Evolutionary conservation across 2,888 invertebrate species (phyloP), one percentile per base, ranked within the genome.

Genomic region (Chymomyza amoena): DNA sequence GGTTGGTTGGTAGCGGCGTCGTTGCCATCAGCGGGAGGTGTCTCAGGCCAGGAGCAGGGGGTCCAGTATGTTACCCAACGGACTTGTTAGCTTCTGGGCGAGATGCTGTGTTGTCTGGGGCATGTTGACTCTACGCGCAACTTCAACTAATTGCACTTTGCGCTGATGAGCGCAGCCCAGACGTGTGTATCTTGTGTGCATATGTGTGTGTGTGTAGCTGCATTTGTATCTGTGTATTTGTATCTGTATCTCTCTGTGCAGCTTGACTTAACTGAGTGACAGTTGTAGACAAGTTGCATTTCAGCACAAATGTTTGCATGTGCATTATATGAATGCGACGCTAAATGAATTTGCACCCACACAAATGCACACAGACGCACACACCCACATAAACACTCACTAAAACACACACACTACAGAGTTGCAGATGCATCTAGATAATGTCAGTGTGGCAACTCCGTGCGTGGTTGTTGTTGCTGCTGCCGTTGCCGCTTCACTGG

Each of bases 141-240:
- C 87, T 87, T 87, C 79, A 86, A 82, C 89, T 87, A 87, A 87
- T 89, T 89, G 89, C 89, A 86, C 89, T 89, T 82, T 82, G 78
- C 78, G 79, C 78, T 86, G 81, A 78, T 83, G 80, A 81, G 80
- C 18, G 39, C 45, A 59, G 62, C 61, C 68, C 80, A 80, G 78
- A 84, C 84, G 20, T 64, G 68, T 32, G n/a, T 63, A 57, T 45
- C 39, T 45, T 61, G 20, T n/a, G n/a, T 66, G 63, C 28, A 57
- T 51, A 45, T 45, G 39, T 45, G 13, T 13, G 13, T 2, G 2
- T 45, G 39, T 45, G 7, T 32, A 6, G 6, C n/a, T n/a, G 62
- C 69, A 61, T 65, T 67, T 39, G 39, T 39, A 6, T 20, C 3
- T 39, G 39, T 39, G 39, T 7, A 32, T 6, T 7, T 70, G 70